Percentiles rank a stretch among this genome's conserved stretches.
phyloP scores from a whole-genome alignment of 2,113 vertebrate species.

The Atherinomorus stipes region DNA sequence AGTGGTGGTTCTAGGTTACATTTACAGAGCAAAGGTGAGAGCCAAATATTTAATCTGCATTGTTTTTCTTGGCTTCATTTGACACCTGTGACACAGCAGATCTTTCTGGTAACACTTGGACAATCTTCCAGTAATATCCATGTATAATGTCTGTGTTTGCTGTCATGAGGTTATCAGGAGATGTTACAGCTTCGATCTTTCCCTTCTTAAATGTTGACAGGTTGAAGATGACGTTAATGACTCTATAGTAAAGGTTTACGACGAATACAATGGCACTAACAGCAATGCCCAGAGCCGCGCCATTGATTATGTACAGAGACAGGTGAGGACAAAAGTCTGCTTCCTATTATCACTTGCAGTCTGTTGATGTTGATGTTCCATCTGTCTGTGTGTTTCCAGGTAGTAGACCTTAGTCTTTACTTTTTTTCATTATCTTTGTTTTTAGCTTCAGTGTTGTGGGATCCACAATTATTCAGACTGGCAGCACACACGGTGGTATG shows the following conservation, averaged over 20 bases:
- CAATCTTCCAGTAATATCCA: background rate
- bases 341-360: background rate
- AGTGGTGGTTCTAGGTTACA: slow-evolving; percentile 93
- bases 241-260: slow-evolving; percentile 92
- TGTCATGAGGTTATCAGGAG: background rate
- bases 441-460: slow-evolving; percentile 93
- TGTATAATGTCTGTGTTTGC: background rate
- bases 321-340: slow-evolving; percentile 85
- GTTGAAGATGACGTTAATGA: slow-evolving; percentile 93
- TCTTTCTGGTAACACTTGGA: background rate
- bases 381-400: background rate
- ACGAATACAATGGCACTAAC: slow-evolving; percentile 93
- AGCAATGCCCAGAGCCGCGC: slow-evolving; percentile 94
- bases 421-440: slow-evolving; percentile 1
- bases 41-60: background rate
- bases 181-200: background rate
- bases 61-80: background rate
- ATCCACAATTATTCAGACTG: slow-evolving; percentile 95
- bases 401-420: background rate
- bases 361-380: background rate
- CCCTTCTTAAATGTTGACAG: slow-evolving; percentile 68
- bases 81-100: background rate
- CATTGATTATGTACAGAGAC: slow-evolving; percentile 96
- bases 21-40: slow-evolving; percentile 96
- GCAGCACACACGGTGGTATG: slow-evolving; percentile 92